Evolutionary conservation across 2,888 invertebrate genomes (phyloP), one percentile per base, ranked within the genome.

Genomic region (Allacma fusca): DNA sequence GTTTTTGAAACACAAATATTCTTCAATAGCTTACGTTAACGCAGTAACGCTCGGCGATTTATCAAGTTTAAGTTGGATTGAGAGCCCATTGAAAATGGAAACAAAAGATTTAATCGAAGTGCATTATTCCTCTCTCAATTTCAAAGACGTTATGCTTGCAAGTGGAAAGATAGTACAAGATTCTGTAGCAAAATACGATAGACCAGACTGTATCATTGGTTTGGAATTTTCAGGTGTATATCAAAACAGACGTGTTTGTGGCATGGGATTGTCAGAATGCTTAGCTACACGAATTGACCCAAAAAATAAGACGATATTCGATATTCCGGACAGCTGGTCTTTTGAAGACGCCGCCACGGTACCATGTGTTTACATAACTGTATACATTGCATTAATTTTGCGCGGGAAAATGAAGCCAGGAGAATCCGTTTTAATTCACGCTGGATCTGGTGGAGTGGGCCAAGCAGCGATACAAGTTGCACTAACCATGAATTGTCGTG

Each of bases 71-170:
- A 91, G 91, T 85, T 98, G 95, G 98, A 94, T 98, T 86, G 96
- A 95, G 89, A 95, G 94, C 76, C 93, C 93, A 73, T 89, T 92
- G 69, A 89, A 91, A 62, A 90, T 9, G 2, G 16, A 7, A 9
- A 4, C n/a, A 4, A 21, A 19, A 34, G 40, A 40, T 9, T 23
- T 40, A 0, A 9, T 19, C 19, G 2, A n/a, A 86, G 90, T 94
- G 0, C 90, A 92, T 84, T 95, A 93, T 85, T 88, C 94, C 0
- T 91, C 96, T 0, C 86, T 98, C 19, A 98, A 98, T 88, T 98
- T 97, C 91, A 91, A 95, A 85, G 98, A 98, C 86, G 89, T 98
- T 0, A 97, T 98, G 98, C 89, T 95, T 0, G 95, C 97, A 0
- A 94, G 94, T 0, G 97, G 96, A 0, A 95, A 95, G 85, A 89